Conservation (phyloP, 2,888 invertebrate genomes). For the Tipula unca region DNA sequence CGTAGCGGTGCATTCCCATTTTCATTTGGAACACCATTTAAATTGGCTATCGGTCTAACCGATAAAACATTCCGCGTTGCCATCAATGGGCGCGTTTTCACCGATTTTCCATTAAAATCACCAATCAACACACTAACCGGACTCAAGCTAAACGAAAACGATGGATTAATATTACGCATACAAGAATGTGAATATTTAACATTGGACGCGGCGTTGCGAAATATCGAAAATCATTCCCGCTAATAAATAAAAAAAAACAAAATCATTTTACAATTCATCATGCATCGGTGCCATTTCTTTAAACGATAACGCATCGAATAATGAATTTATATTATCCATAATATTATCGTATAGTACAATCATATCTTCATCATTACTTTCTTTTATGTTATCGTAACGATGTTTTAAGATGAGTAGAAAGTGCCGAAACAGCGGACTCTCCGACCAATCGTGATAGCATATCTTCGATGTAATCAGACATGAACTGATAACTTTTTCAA, state of each 20-base stretch:
- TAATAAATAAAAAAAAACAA: neutral
- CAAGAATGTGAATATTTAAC: slow-evolving; percentile 9
- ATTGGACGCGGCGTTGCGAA: neutral
- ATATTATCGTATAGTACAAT: slow-evolving; percentile 31
- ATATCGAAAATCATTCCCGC: neutral
- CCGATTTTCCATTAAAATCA: neutral
- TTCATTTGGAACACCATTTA: neutral
- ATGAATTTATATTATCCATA: slow-evolving; percentile 31
- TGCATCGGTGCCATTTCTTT: neutral
- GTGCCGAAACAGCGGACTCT: slow-evolving; percentile 29
- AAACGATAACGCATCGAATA: neutral
- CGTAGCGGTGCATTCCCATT: neutral
- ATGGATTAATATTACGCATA: neutral
- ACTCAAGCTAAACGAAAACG: neutral
- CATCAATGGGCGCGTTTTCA: neutral
- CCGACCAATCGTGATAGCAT: slow-evolving; percentile 33
- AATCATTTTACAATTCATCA: neutral
- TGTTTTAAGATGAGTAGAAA: neutral
- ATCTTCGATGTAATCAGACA: slow-evolving; percentile 30
- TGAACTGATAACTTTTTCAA: slow-evolving; percentile 33
- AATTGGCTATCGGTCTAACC: neutral
- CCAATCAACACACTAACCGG: slow-evolving; percentile 9
- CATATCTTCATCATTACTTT: slow-evolving; percentile 2
- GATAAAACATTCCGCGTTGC: neutral
- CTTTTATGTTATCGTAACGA: neutral